phyloP scores from a whole-genome alignment of 2,113 vertebrate species.

The Stigmatopora nigra region DNA sequence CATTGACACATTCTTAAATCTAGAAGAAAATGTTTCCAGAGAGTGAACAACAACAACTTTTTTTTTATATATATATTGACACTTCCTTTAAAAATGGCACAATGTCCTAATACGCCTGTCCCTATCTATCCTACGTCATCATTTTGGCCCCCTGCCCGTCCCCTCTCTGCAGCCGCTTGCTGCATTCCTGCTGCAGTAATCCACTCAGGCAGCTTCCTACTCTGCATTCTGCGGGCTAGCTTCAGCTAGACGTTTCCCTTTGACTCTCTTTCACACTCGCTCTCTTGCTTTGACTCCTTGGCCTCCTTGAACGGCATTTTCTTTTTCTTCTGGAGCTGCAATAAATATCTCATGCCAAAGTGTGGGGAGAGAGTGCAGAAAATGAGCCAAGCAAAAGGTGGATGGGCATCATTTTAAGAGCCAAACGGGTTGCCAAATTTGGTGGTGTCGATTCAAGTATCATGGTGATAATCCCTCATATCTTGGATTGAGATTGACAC shows the following conservation, averaged over 20 bases:
- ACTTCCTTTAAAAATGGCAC: background rate
- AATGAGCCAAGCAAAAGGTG: constrained; percentile 33
- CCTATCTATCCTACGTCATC: constrained; percentile 11
- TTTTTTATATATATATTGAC: too few relatives aligned
- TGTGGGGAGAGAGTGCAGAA: constrained; percentile 33
- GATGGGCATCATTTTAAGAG: constrained; percentile 35
- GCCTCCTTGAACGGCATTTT: constrained; percentile 1
- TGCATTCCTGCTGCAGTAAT: constrained; percentile 63
- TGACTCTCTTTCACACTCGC: background rate
- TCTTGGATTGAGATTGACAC: background rate
- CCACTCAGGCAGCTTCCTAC: constrained; percentile 48
- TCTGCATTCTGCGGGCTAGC: constrained; percentile 51
- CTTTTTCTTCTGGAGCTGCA: constrained; percentile 35
- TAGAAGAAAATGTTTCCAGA: background rate
- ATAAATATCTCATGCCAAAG: constrained; percentile 42
- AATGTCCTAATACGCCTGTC: background rate
- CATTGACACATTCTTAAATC: background rate
- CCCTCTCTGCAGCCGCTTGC: constrained; percentile 31
- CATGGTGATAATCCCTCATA: background rate
- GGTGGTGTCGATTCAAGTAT: background rate
- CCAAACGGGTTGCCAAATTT: background rate
- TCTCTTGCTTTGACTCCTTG: background rate
- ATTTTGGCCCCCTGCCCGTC: constrained; percentile 20
- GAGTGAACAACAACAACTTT: background rate
- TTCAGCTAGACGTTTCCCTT: background rate